Evolutionary conservation across 1,140 invertebrate genomes (phyloP), one percentile per base, ranked within the genome.

Genomic region (Glomeris maerens): DNA sequence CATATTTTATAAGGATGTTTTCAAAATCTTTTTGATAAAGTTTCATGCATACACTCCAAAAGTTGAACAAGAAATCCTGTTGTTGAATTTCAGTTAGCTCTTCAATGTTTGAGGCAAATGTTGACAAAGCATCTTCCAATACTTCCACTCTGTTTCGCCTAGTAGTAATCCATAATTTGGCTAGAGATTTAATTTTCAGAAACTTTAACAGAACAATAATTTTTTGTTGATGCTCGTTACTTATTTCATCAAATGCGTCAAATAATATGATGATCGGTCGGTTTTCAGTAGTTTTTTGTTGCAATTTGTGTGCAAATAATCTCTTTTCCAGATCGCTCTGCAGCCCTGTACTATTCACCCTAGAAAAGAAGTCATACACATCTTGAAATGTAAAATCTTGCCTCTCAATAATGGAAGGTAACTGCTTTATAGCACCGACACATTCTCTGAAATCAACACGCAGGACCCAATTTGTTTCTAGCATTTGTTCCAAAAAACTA

Each of bases 211-310:
- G 23, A 10, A 17, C 10, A 42, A 5, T 42, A 5, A 42, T 5
- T 20, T 22, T 42, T 42, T 17, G 17, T 5, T 20, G 7, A 22
- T 42, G 7, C 20, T 42, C 41, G 23, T 20, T 20, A 10, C 20
- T 42, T 4, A 42, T 20, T 5, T 42, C 17, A 42, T 42, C 41
- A 42, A 42, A 42, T 20, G 17, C 41, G 23, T 42, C 41, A 42
- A 42, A 42, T 5, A 42, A 5, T 5, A 42, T 20, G 10, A 42
- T 20, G 5, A 42, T 5, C 23, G 41, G 41, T 22, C 41, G 23
- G 7, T 4, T 17, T 42, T 4, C 23, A n/a, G n/a, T n/a, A 20
- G 5, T 42, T 42, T 17, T 17, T 10, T 42, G 10, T 42, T 5
- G 7, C 17, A 42, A 22, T 42, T 42, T 42, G 41, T 42, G 17